Evolutionary conservation across 2,797 vertebrate species (phyloP).

Genomic region (Champsocephalus gunnari): DNA sequence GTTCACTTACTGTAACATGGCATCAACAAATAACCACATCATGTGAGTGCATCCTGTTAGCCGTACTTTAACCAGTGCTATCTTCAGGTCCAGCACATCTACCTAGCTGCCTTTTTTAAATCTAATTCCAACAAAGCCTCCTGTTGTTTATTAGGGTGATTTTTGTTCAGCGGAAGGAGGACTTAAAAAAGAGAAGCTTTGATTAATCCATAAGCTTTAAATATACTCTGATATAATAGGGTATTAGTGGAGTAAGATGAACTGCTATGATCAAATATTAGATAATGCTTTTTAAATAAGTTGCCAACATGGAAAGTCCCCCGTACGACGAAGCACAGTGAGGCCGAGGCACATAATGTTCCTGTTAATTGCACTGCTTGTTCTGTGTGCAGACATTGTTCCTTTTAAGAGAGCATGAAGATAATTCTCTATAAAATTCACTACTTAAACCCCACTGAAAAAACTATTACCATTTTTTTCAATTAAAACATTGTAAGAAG

Average conservation of each 20-base stretch:
- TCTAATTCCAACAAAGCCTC: background rate
- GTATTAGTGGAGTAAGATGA: constrained; percentile 69
- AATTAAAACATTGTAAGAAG: background rate
- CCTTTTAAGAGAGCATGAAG: constrained; percentile 27
- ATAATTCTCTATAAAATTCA: background rate
- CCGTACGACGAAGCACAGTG: constrained; percentile 27
- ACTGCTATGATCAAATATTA: constrained; percentile 60
- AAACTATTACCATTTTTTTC: background rate
- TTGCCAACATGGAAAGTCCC: constrained; percentile 42
- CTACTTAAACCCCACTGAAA: background rate
- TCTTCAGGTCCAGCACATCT: constrained; percentile 8
- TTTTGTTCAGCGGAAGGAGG: constrained; percentile 4
- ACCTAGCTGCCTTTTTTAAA: constrained; percentile 1
- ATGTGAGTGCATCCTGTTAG: constrained; percentile 6
- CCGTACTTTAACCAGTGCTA: constrained; percentile 9
- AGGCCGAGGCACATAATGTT: constrained; percentile 43
- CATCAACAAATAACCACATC: background rate
- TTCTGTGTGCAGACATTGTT: constrained; percentile 39
- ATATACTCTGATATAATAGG: constrained; percentile 49
- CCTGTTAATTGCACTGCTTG: constrained; percentile 23
- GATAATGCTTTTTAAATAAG: constrained; percentile 62
- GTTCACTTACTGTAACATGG: constrained; percentile 5
- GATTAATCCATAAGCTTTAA: constrained; percentile 41
- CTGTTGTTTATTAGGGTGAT: constrained; percentile 15
- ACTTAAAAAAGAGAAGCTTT: constrained; percentile 8